Conservation (phyloP, 2,888 invertebrate genomes). For the Adela reaumurella region DNA sequence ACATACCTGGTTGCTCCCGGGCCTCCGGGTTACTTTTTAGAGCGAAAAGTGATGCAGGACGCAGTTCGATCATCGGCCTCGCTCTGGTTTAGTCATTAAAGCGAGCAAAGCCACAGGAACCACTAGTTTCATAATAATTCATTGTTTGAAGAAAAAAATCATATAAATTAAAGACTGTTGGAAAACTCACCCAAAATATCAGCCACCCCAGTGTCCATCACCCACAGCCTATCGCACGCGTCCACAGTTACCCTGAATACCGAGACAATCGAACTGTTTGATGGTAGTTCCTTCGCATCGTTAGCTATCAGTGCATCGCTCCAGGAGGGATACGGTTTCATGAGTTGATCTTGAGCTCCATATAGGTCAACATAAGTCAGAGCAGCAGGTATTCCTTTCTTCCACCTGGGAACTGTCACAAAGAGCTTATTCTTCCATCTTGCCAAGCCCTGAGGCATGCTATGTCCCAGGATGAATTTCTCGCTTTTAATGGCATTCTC, state of each 20-base stretch:
- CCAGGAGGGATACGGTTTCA: constrained; percentile 75
- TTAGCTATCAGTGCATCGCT: constrained; percentile 73
- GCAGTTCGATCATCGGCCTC: no score
- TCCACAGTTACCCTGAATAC: constrained; percentile 73
- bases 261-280: constrained; percentile 64
- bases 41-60: no score
- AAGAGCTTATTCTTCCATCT: constrained; percentile 69
- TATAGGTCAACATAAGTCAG: constrained; percentile 63
- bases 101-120: no score
- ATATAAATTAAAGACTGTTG: no score
- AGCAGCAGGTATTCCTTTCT: constrained; percentile 66
- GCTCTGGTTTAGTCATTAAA: no score
- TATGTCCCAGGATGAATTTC: constrained; percentile 61
- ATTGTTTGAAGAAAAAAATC: no score
- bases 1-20: no score
- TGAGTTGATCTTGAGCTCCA: constrained; percentile 63
- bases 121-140: no score
- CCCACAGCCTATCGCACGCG: constrained; percentile 77
- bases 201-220: constrained; percentile 74
- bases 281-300: constrained; percentile 35
- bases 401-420: constrained; percentile 68
- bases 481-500: constrained; percentile 59
- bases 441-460: constrained; percentile 67
- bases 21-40: no score
- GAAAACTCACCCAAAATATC: constrained; percentile 63